Conservation (phyloP, 2,888 invertebrate genomes). For the Melinaea marsaeus region DNA sequence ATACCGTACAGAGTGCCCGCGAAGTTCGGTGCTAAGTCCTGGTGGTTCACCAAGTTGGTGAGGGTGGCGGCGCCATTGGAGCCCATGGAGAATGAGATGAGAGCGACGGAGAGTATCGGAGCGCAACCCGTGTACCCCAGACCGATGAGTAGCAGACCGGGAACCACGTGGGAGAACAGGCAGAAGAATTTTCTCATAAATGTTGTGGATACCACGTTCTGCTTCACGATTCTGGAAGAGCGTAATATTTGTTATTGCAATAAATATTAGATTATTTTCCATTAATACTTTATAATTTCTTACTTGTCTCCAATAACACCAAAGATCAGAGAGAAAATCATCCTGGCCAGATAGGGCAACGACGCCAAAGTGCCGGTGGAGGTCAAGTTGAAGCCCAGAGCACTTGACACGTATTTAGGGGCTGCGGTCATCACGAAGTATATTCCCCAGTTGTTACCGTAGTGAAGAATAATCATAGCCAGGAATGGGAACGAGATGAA, state of each 20-base stretch:
- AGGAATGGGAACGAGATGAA: conserved; percentile 83
- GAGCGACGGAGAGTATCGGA: conserved; percentile 79
- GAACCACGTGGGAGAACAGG: conserved; percentile 79
- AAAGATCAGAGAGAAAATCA: conserved; percentile 84
- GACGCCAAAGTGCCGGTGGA: conserved; percentile 84
- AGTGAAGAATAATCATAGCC: conserved; percentile 82
- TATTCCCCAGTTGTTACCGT: conserved; percentile 86
- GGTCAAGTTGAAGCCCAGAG: conserved; percentile 83
- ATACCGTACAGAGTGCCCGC: conserved; percentile 87
- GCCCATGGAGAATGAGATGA: conserved; percentile 83
- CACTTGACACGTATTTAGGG: conserved; percentile 85
- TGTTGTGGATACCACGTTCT: conserved; percentile 68
- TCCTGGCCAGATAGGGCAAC: conserved; percentile 83
- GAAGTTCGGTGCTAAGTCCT: conserved; percentile 87
- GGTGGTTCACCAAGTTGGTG: conserved; percentile 81
- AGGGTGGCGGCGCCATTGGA: conserved; percentile 81
- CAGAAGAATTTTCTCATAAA: conserved; percentile 82
- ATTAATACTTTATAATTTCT: conserved; percentile 3
- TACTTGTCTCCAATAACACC: conserved; percentile 83
- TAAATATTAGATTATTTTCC: too few species aligned
- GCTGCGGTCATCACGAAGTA: conserved; percentile 87
- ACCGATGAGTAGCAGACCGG: conserved; percentile 71
- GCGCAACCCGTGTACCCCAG: conserved; percentile 81
- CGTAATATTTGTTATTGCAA: too few species aligned
- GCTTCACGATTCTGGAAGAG: conserved; percentile 67